A percentile compares a stretch with the other conserved stretches of the same genome.
These are phyloP conservation scores for Caenorhabditis afra DNA, from an alignment of 2,888 invertebrate genomes.

Conservation along the genomic window DNA sequence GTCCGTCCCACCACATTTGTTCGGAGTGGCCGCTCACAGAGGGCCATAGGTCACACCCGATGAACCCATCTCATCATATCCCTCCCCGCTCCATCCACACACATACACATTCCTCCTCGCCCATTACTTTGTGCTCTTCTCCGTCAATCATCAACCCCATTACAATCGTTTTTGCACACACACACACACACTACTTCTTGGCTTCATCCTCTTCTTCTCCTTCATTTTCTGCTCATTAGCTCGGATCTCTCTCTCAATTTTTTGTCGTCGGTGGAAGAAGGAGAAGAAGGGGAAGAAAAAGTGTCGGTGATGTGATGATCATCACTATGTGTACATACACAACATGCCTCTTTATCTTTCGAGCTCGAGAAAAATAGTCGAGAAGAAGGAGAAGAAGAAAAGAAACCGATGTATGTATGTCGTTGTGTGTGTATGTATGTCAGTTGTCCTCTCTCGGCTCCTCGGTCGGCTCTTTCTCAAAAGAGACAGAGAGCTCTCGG, in stretches of 20 bases:
- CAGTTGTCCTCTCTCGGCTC: not conserved
- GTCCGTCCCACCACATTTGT: too few relatives aligned
- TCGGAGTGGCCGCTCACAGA: too few relatives aligned
- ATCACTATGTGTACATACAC: not conserved
- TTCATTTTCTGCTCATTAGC: not conserved
- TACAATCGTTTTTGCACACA: not conserved
- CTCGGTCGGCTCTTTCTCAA: not conserved
- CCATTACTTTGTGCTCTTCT: too few relatives aligned
- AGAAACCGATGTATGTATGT: not conserved
- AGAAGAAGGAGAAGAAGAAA: too few relatives aligned
- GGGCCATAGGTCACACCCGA: too few relatives aligned
- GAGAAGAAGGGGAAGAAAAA: not conserved
- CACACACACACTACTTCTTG: too few relatives aligned
- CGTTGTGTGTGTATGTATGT: not conserved
- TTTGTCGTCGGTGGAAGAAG: not conserved
- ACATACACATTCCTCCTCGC: too few relatives aligned
- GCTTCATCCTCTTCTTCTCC: too few relatives aligned
- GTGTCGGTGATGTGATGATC: not conserved
- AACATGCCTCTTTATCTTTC: not conserved
- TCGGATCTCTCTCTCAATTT: not conserved
- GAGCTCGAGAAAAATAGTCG: too few relatives aligned
- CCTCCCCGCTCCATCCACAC: too few relatives aligned
- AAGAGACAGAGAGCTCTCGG: too few relatives aligned
- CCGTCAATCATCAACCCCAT: not conserved
- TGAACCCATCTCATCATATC: too few relatives aligned